Percentiles rank a stretch among this genome's conserved stretches.
These are phyloP conservation scores for Eucidaris tribuloides DNA, from an alignment of 35 echinoderm and acorn worm species.

Conservation along the genomic window DNA sequence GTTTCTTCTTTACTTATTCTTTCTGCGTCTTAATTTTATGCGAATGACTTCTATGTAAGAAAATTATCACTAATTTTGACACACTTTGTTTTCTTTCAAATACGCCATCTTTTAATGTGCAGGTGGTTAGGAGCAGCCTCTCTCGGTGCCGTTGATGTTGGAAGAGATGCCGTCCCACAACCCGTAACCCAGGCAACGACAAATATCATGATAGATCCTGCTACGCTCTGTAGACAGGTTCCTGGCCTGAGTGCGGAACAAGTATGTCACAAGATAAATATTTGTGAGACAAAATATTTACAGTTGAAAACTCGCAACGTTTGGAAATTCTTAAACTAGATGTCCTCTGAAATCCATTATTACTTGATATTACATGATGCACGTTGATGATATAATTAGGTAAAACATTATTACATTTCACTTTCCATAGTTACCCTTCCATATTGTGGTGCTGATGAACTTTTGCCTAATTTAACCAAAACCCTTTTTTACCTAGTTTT, in stretches of 20 bases:
- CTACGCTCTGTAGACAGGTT: background rate
- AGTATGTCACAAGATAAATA: too few relatives aligned
- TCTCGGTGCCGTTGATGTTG: background rate
- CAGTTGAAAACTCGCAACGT: too few relatives aligned
- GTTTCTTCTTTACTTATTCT: background rate
- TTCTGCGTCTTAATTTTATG: background rate
- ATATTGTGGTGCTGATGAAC: too few relatives aligned
- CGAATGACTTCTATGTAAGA: background rate
- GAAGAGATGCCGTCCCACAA: background rate
- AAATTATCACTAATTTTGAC: background rate
- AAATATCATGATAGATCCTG: background rate
- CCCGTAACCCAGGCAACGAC: background rate
- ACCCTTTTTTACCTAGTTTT: too few relatives aligned
- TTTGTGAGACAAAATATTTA: too few relatives aligned
- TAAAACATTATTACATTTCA: too few relatives aligned
- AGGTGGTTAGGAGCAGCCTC: constrained; percentile 19
- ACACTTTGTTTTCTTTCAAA: background rate
- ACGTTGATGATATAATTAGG: too few relatives aligned
- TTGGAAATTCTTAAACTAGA: too few relatives aligned
- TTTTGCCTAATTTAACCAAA: too few relatives aligned
- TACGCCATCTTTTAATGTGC: background rate
- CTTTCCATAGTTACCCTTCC: too few relatives aligned
- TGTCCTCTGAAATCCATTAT: too few relatives aligned
- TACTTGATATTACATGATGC: too few relatives aligned
- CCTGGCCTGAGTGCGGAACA: background rate